Evolutionary conservation across 2,113 vertebrate genomes (phyloP).

Genomic region (Acrocephalus arundinaceus): DNA sequence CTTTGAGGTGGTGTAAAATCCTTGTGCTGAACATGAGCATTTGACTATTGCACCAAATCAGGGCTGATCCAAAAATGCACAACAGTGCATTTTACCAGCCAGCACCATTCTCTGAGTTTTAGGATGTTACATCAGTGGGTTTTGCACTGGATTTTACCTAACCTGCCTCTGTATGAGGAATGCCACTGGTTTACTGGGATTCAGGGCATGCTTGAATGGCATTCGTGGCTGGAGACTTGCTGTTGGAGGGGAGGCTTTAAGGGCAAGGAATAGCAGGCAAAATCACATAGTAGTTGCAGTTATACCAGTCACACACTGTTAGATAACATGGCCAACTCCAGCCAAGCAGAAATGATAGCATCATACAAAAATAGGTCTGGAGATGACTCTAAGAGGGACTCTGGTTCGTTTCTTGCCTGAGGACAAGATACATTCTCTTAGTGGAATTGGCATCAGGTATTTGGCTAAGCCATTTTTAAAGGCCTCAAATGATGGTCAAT

Average conservation of each 20-base stretch:
- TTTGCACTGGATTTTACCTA: not conserved
- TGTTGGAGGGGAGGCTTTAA: not conserved
- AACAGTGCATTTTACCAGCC: not conserved
- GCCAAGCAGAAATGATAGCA: constrained; percentile 29
- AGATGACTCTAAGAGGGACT: not conserved
- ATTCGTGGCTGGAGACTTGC: rapidly evolving
- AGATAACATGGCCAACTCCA: constrained; percentile 5
- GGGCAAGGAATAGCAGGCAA: not conserved
- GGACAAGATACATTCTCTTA: not conserved
- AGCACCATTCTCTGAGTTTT: not conserved
- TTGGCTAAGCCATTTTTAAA: not conserved
- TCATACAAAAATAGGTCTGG: constrained; percentile 24
- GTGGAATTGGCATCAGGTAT: not conserved
- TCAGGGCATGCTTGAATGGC: not conserved
- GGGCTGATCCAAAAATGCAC: not conserved
- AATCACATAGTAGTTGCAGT: not conserved
- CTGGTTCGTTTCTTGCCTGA: not conserved
- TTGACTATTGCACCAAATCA: not conserved
- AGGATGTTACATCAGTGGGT: not conserved
- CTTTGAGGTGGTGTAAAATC: not conserved
- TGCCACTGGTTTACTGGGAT: not conserved
- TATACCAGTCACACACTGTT: not conserved
- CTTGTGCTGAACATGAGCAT: not conserved
- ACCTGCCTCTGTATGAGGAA: not conserved
- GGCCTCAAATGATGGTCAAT: not conserved